Conservation (phyloP, 1,140 invertebrate species). For the Drosophila rhopaloa region DNA sequence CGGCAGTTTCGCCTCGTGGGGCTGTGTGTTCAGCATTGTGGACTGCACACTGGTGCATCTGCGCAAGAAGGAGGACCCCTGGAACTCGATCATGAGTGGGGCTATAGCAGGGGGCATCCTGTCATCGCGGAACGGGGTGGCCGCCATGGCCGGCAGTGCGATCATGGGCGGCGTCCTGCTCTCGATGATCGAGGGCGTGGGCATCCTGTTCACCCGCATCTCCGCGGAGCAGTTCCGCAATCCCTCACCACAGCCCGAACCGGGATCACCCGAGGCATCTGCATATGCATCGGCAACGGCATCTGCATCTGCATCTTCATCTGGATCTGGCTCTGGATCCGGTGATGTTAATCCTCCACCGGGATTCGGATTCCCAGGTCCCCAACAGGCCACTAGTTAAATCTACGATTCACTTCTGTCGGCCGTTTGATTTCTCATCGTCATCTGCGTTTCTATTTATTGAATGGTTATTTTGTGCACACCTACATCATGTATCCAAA, state of each 20-base stretch:
- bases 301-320: too few species aligned
- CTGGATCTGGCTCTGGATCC: too few species aligned
- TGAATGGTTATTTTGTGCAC: background rate
- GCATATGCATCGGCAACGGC: background rate
- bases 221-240: constrained; percentile 96
- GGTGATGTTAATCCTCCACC: too few species aligned
- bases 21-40: constrained; percentile 98
- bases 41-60: constrained; percentile 98
- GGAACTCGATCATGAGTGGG: constrained; percentile 99
- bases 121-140: constrained; percentile 95
- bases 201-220: constrained; percentile 95
- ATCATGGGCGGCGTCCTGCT: constrained; percentile 97
- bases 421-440: background rate
- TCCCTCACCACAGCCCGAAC: constrained; percentile 37
- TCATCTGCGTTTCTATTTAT: background rate
- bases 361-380: constrained; percentile 3
- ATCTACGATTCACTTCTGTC: background rate
- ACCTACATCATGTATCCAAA: background rate
- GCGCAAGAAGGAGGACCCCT: constrained; percentile 98
- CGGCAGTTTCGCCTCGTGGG: constrained; percentile 97
- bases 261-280: background rate
- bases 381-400: background rate
- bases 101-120: constrained; percentile 97
- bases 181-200: constrained; percentile 98
- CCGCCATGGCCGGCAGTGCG: constrained; percentile 97